Evolutionary conservation across 2,113 vertebrate genomes (phyloP), one percentile per base, ranked within the genome.

Genomic region (Lepidothrix coronata): DNA sequence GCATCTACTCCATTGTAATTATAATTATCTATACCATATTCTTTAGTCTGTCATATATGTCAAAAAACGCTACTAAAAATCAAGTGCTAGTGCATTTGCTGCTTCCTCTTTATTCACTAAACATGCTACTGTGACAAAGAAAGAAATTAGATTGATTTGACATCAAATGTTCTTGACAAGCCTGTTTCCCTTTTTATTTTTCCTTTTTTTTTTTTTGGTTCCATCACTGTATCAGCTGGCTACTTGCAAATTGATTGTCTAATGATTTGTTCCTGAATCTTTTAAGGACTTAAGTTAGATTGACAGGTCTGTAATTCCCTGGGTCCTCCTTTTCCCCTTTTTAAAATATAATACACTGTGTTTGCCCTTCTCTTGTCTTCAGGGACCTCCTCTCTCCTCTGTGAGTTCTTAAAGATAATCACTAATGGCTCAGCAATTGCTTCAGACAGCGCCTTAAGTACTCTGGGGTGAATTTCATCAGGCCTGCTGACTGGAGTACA

Each of bases 401-500:
- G 71, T 61, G 91, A 93, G 74, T 89, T 95, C 77, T 93, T 85
- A 66, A 74, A 96, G 84, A 92, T 95, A 95, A 97, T 97, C 93
- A 65, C 84, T 95, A 95, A 96, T 92, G 66, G 91, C 76, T 95
- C 81, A 82, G 61, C 2, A 0, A 94, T 95, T 94, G 84, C 87
- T 94, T 89, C 87, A 95, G 87, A 87, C 37, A 79, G 77, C 0
- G 37, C 70, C 77, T 91, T 89, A 91, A 95, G 81, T 91, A 88
- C 91, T 94, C 70, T 28, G 58, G 54, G 71, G 83, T 95, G 93
- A 96, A 95, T 78, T 96, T 84, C 77, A 95, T 91, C 93, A 94
- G 77, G 27, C 58, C 58, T 75, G 62, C 57, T 85, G 87, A 87
- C 91, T 96, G 51, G 54, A 93, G 25, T 37, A 81, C 66, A 92